Evolutionary conservation across 2,888 invertebrate species (phyloP), one percentile per base, ranked within the genome.

Genomic region (Byasa hedistus): DNA sequence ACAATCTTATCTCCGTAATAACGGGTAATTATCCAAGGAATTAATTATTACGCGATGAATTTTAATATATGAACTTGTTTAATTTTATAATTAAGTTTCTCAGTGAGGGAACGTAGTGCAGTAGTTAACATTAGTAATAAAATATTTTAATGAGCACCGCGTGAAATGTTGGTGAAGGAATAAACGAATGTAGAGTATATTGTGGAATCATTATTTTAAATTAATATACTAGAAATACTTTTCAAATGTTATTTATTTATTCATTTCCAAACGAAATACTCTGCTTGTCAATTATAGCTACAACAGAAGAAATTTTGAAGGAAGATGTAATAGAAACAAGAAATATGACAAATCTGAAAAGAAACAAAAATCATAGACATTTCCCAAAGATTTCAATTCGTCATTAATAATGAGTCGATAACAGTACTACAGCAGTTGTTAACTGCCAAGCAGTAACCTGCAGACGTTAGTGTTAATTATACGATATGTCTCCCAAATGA

Each of bases 71-170:
- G 56, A 36, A 64, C 55, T 61, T 62, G 58, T 66, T 58, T 57
- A 59, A 66, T 59, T 32, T 66, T 24, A 63, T 59, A 66, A 66
- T 62, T 62, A 62, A 55, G n/a, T 66, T 66, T 62, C 62, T 55
- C 55, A 36, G 27, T n/a, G 27, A 58, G 23, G 48, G 61, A 48
- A 66, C 61, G 58, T 59, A 57, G 61, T 24, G 24, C 57, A 66
- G 66, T 66, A 59, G 66, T 62, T 66, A 61, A 12, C 27, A 23
- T 66, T 54, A 58, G 58, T 66, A 62, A 66, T 66, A 66, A 66
- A 66, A 62, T 62, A 62, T 62, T 66, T 66, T 66, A 66, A 66
- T 62, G 62, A 66, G 54, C 12, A 39, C 54, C 36, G 57, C 61
- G 32, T 60, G 4, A 62, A 55, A 57, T 62, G 27, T 32, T 19